A percentile compares a stretch with the other conserved stretches of the same genome.
These are phyloP conservation scores for Andricus grossulariae DNA, from an alignment of 1,140 invertebrate genomes.

Conservation along the genomic window DNA sequence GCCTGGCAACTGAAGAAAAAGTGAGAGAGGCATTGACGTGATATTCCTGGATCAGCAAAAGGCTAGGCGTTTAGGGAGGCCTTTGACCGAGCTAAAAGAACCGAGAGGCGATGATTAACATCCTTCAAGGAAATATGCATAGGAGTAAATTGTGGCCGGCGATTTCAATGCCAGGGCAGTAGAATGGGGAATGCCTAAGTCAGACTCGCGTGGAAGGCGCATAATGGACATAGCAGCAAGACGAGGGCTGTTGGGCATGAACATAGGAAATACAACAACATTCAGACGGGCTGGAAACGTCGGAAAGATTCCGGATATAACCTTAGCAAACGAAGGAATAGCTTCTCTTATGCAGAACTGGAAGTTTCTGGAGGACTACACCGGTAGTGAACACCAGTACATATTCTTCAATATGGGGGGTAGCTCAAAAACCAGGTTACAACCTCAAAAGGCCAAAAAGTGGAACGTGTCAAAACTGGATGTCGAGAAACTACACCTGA, in stretches of 20 bases:
- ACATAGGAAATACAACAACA: constrained; percentile 39
- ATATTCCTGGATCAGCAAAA: too few species aligned
- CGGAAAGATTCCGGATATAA: constrained; percentile 35
- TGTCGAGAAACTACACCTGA: too few species aligned
- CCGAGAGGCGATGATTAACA: too few species aligned
- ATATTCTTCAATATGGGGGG: constrained; percentile 43
- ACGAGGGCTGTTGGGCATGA: constrained; percentile 40
- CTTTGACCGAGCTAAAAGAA: too few species aligned
- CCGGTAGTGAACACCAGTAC: constrained; percentile 60
- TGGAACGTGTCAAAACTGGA: neutral
- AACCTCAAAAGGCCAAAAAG: neutral
- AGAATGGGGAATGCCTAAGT: too few species aligned
- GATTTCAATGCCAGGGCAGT: too few species aligned
- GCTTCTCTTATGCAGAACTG: neutral
- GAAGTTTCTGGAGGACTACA: constrained; percentile 48
- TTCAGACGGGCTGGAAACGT: constrained; percentile 34
- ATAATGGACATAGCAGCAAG: too few species aligned
- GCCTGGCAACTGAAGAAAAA: too few species aligned
- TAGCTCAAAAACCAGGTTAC: neutral
- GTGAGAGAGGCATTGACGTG: too few species aligned
- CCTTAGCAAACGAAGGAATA: constrained; percentile 32
- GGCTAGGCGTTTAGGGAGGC: too few species aligned
- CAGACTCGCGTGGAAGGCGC: too few species aligned
- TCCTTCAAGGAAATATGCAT: too few species aligned
- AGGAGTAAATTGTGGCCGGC: constrained; percentile 11